phyloP scores from a whole-genome alignment of 2,888 invertebrate species.

The Schizotus pectinicornis region DNA sequence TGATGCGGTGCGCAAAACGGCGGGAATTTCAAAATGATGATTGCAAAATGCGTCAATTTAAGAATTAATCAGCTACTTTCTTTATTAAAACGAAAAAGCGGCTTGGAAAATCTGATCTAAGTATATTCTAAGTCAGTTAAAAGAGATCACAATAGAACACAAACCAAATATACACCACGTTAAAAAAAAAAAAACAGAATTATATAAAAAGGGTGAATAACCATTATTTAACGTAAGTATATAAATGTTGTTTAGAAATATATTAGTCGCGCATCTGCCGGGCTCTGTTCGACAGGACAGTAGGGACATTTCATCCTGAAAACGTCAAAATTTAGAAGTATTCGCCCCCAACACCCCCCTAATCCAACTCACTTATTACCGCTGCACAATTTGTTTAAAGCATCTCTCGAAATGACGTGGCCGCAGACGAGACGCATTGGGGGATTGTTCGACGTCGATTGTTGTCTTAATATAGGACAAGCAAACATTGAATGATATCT shows the following conservation, averaged over 20 bases:
- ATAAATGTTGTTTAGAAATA: conserved; percentile 73
- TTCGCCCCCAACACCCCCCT: conserved; percentile 30
- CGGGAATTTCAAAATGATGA: too few relatives aligned
- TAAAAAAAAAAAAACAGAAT: conserved; percentile 31
- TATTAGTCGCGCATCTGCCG: conserved; percentile 89
- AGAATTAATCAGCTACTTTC: too few relatives aligned
- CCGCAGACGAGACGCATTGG: conserved; percentile 97
- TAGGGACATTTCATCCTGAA: conserved; percentile 98
- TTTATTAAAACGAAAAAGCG: not conserved
- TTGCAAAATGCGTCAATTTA: too few relatives aligned
- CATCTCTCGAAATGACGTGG: conserved; percentile 97
- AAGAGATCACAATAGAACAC: conserved; percentile 41
- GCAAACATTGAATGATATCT: conserved; percentile 98
- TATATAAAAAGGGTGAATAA: conserved; percentile 33
- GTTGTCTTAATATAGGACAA: conserved; percentile 96
- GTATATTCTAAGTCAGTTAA: conserved; percentile 29
- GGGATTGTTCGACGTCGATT: conserved; percentile 94
- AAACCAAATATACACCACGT: conserved; percentile 36
- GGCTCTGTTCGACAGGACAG: conserved; percentile 96
- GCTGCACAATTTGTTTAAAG: conserved; percentile 91
- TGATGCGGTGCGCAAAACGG: too few relatives aligned
- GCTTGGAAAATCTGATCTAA: conserved; percentile 17
- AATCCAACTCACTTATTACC: conserved; percentile 80
- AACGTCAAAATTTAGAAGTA: conserved; percentile 57
- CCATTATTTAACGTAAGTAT: conserved; percentile 20